Percentiles rank a stretch among this genome's conserved stretches.
Conservation (phyloP, 2,113 vertebrate genomes). For the Aphyosemion australe region DNA sequence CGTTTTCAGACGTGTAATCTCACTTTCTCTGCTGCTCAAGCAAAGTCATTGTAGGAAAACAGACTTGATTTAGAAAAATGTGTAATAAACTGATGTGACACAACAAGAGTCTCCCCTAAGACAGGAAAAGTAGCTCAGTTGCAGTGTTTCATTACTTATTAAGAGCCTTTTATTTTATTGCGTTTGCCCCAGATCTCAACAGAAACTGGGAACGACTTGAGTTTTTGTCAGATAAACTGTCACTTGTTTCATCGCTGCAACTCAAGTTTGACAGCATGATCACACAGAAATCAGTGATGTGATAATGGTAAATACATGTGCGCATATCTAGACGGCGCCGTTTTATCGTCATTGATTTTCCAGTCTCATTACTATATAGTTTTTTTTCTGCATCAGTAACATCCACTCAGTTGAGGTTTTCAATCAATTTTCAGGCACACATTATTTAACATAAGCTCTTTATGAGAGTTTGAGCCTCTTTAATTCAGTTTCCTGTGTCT, state of each 20-base stretch:
- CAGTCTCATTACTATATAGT: background rate
- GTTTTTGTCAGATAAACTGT: too few species aligned
- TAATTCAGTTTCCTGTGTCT: background rate
- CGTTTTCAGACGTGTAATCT: background rate
- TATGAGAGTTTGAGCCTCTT: background rate
- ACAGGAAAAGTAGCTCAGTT: background rate
- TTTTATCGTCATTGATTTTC: background rate
- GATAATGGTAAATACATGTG: background rate
- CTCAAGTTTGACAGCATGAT: background rate
- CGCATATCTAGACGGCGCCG: too few species aligned
- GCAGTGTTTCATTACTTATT: background rate
- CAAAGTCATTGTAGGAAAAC: background rate
- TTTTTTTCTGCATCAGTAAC: background rate
- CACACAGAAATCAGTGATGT: too few species aligned
- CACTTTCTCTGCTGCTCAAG: background rate
- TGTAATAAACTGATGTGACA: background rate
- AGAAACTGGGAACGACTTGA: background rate
- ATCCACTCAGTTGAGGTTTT: background rate
- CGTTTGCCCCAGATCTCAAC: background rate
- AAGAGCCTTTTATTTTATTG: background rate
- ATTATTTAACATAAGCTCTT: background rate
- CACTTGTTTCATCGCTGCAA: too few species aligned
- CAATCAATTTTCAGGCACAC: background rate
- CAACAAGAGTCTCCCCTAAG: background rate
- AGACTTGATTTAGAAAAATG: background rate